Base-by-base conservation (phyloP, 2,797 vertebrate genomes). In the Melanotaenia parkinsoni region DNA sequence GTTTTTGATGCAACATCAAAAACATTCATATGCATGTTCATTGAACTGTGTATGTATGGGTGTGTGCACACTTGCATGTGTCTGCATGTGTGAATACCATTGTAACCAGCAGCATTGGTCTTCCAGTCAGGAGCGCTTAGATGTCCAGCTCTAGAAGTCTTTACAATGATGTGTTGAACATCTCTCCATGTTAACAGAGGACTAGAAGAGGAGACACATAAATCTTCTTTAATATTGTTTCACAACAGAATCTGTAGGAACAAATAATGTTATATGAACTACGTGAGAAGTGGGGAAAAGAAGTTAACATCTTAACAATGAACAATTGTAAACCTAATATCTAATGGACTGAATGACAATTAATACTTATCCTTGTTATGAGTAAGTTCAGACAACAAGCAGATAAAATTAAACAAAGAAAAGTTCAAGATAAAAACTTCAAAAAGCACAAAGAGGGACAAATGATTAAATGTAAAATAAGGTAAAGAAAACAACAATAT, bases 91-190 rank as follows among this genome's bases (percentile, higher is more conserved):
- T 43, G 7, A 54, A 43, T 95, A 99, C 98, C 98, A 73, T 98
- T 99, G 92, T 99, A 98, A 88, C 98, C 98, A 90, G 98, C 98
- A 65, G 97, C 96, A 91, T 99, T 99, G 68, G 96, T 98, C 95
- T 99, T 99, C 98, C 98, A 99, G 94, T 99, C 98, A 45, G 96
- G 96, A 83, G 98, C 98, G 63, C 96, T 98, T 87, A 99, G 95
- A 92, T 99, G 97, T 90, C 98, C 97, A 9, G 97, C 95, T 88
- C 96, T 95, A 67, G 98, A 99, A 32, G 98, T 99, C 91, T 96
- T 98, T 61, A 99, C 98, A 84, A 99, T 98, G 85, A 99, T 98
- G 92, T 99, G 98, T 88, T 99, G 98, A 71, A 99, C 95, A 62
- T 99, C 98, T 88, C 98, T 95, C 98, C 98, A 99, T 60, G 97